A percentile compares a stretch with the other conserved stretches of the same genome.
Evolutionary conservation across 1,140 invertebrate genomes (phyloP).

Genomic region (Telenomus remus): DNA sequence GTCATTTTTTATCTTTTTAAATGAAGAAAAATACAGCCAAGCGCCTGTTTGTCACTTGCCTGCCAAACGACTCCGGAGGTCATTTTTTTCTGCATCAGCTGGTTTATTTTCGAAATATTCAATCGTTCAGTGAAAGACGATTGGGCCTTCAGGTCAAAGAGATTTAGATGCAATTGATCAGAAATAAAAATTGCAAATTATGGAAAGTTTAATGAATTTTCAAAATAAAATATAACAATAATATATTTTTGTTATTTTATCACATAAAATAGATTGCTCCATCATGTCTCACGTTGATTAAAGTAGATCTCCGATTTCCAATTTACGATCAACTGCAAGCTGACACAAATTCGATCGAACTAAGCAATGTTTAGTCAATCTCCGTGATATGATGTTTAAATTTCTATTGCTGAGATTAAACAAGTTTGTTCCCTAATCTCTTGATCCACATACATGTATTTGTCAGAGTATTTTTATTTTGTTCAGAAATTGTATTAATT

Average conservation of each 20-base stretch:
- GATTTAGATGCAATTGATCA: constrained; percentile 26
- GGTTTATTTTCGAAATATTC: constrained; percentile 34
- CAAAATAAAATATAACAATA: no score
- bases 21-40: constrained; percentile 9
- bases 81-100: constrained; percentile 30
- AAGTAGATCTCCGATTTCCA: constrained; percentile 17
- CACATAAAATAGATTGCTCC: no score
- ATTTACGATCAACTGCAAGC: constrained; percentile 1
- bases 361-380: constrained; percentile 7
- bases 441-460: no score
- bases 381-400: constrained; percentile 6
- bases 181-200: no score
- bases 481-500: no score
- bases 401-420: no score
- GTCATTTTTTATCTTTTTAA: no score
- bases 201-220: no score
- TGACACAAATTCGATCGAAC: constrained; percentile 17
- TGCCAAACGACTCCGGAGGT: constrained; percentile 33
- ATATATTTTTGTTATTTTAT: no score
- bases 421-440: no score
- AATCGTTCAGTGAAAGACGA: constrained; percentile 39
- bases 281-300: background rate
- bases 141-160: constrained; percentile 44
- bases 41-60: constrained; percentile 6
- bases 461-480: no score